Evolutionary conservation across 2,113 vertebrate genomes (phyloP).

Genomic region (Gallinago undulata): DNA sequence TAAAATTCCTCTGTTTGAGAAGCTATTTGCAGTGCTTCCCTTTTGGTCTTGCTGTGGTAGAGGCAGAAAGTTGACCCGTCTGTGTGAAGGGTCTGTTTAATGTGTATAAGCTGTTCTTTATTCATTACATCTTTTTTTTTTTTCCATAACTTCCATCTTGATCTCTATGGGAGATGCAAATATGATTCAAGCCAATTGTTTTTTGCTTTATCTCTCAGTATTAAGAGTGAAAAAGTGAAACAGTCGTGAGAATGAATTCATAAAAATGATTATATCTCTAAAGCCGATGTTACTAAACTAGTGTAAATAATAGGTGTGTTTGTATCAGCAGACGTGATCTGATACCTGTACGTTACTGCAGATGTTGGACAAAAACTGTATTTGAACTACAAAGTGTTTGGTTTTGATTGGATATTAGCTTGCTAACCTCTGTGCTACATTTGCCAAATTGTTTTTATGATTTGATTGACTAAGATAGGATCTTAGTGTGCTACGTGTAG

Average conservation of each 20-base stretch:
- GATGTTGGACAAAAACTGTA: not conserved
- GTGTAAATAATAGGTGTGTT: not conserved
- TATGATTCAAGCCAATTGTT: not conserved
- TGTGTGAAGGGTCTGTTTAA: not conserved
- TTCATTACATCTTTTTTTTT: not conserved
- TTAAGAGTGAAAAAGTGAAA: not conserved
- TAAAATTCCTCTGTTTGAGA: not conserved
- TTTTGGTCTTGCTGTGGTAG: not conserved
- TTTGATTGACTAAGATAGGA: not conserved
- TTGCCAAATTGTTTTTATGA: not conserved
- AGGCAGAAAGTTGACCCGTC: not conserved
- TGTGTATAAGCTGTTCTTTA: slow-evolving; percentile 38
- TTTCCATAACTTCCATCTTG: not conserved
- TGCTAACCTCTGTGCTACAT: not conserved
- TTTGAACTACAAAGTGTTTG: not conserved
- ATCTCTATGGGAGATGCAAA: slow-evolving; percentile 18
- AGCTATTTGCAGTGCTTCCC: not conserved
- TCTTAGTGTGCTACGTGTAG: not conserved
- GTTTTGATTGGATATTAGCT: not conserved
- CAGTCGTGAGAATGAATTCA: slow-evolving; percentile 44
- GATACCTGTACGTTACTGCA: not conserved
- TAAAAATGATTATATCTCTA: slow-evolving; percentile 9
- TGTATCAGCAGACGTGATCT: slow-evolving; percentile 2
- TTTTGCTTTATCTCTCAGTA: slow-evolving; percentile 17
- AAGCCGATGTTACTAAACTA: not conserved